Percentiles rank a stretch among this genome's conserved stretches.
These are phyloP conservation scores for Leptinotarsa tumamoca DNA, from an alignment of 2,888 invertebrate species.

Conservation along the genomic window DNA sequence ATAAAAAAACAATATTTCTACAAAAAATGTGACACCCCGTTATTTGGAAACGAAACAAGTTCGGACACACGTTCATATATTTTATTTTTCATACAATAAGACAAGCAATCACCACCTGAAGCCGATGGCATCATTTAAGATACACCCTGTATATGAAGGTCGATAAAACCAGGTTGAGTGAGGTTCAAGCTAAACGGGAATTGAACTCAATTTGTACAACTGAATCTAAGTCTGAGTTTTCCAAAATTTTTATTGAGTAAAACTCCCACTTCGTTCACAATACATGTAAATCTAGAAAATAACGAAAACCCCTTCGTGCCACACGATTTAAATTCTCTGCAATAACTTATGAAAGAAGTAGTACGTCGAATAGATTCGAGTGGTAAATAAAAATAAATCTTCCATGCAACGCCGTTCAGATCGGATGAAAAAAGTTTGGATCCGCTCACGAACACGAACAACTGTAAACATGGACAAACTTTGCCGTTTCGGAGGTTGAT, in stretches of 20 bases:
- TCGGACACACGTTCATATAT: too few species aligned
- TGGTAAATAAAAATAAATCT: slow-evolving; percentile 43
- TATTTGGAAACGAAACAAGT: too few species aligned
- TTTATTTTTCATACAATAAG: too few species aligned
- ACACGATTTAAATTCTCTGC: slow-evolving; percentile 14
- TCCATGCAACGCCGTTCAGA: slow-evolving; percentile 30
- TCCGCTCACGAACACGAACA: slow-evolving; percentile 29
- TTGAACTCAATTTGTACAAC: too few species aligned
- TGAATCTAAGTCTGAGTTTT: background rate
- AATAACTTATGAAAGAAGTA: slow-evolving; percentile 36
- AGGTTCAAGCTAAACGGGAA: too few species aligned
- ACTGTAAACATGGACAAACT: slow-evolving; percentile 31
- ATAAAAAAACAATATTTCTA: too few species aligned
- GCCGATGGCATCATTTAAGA: too few species aligned
- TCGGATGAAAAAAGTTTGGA: slow-evolving; percentile 31
- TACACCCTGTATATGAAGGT: too few species aligned
- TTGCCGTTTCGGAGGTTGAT: slow-evolving; percentile 24
- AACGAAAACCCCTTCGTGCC: slow-evolving; percentile 1
- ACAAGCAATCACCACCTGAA: too few species aligned
- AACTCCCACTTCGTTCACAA: background rate
- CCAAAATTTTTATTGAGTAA: background rate
- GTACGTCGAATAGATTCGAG: slow-evolving; percentile 38
- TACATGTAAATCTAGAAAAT: background rate
- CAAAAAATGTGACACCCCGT: too few species aligned
- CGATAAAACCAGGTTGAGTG: too few species aligned